Base-by-base conservation (phyloP, 2,113 vertebrate genomes). In the Gymnarchus niloticus region DNA sequence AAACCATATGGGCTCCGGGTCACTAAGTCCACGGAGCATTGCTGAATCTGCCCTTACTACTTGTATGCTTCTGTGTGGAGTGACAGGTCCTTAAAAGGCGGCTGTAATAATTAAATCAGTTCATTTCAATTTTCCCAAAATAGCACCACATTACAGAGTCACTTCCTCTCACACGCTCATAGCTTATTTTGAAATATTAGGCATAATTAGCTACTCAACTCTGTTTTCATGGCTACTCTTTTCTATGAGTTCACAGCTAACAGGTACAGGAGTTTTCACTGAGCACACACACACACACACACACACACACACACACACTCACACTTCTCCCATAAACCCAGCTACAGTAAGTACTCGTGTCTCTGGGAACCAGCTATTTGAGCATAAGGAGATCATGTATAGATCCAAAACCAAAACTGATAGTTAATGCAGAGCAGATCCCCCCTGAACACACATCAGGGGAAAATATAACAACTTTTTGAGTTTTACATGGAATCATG, bases 131-230 rank as follows among this genome's bases (percentile, higher is more conserved):
- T 88, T 88, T 91, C 90, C 92, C 90, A 92, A 91, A 92, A 94
- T 91, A 94, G 59, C 83, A 77, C 88, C 87, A 82, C 85, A 89
- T 92, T 91, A 93, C 89, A 90, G 82, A 78, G 90, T 89, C 87
- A 91, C 91, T 91, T 91, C 92, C 90, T 90, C 88, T 89, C 86
- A 76, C 88, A 87, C 91, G 93, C 89, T 89, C 89, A 88, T 89
- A 88, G 90, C 90, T 93, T 93, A 92, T 93, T 93, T 92, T 92
- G 89, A 93, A 90, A 90, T 91, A 92, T 94, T 93, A 93, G 90
- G 87, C 33, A 41, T 94, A 92, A 95, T 94, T 94, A 94, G 90
- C 57, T 84, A 89, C 89, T 91, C 81, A 44, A 3, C 57, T 19
- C 52, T n/a, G 21, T 83, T 83, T 37, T 52, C 54, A 28, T 21